These are phyloP conservation scores for Tachycineta bicolor DNA, from an alignment of 2,113 vertebrate species.

Conservation along the genomic window DNA sequence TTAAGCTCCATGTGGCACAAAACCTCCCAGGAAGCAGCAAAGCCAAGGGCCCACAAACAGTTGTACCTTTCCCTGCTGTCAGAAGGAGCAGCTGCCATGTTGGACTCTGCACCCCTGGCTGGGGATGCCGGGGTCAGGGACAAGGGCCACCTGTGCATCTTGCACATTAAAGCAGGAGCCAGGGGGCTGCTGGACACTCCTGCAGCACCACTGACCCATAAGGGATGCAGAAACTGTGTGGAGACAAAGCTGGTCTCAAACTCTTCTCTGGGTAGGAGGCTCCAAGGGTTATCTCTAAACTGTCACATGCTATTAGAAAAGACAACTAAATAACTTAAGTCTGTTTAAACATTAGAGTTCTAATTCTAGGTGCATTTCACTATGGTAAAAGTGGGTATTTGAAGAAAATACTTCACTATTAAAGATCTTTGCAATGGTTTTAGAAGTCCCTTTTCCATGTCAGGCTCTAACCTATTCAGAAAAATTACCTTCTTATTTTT, in stretches of 20 bases:
- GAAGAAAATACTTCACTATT: background rate
- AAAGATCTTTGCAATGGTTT: background rate
- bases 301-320: background rate
- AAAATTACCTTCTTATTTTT: background rate
- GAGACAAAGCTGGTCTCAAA: background rate
- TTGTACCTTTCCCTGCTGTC: background rate
- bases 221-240: background rate
- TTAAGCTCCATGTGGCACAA: slow-evolving; percentile 18
- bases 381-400: background rate
- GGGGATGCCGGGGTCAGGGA: background rate
- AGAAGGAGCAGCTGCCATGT: background rate
- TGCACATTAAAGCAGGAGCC: background rate
- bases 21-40: background rate
- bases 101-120: background rate
- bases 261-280: background rate
- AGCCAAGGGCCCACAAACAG: background rate
- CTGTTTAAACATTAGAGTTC: background rate
- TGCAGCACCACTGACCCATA: background rate
- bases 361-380: slow-evolving; percentile 15
- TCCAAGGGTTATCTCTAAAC: background rate
- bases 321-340: background rate
- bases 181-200: background rate
- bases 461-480: background rate
- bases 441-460: background rate
- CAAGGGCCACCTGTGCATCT: background rate